Evolutionary conservation across 2,113 vertebrate species (phyloP), one percentile per base, ranked within the genome.

Genomic region (Spea bombifrons): DNA sequence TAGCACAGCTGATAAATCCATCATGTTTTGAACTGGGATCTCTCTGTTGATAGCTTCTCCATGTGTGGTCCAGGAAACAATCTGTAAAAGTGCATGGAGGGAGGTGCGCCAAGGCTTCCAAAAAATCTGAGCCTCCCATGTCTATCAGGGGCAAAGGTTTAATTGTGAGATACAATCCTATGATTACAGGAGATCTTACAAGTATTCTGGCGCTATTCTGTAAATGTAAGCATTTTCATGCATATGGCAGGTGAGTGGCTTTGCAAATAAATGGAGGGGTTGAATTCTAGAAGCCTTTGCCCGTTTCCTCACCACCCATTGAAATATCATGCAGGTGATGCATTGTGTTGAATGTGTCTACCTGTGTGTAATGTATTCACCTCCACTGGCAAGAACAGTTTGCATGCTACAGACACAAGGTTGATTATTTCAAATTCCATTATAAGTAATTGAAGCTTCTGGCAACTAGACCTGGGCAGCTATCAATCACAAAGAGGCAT

Each of bases 1-100:
- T 78, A 78, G 48, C 77, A 59, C 77, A 73, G 70, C 69, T 80
- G 77, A 80, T 80, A 80, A 73, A 80, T 71, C 70, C 77, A 73
- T 80, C 63, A 66, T 73, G 66, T 73, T 80, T 49, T 67, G 77
- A 73, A 44, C 52, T 66, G 43, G 77, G 70, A 79, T 66, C 50
- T 73, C 46, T 61, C 55, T 64, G 75, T 69, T 77, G 70, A 73
- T 73, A 57, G 70, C 63, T 80, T 80, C 77, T 55, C 77, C 77
- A 80, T 73, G 77, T 80, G 77, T 80, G 77, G 77, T 73, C 77
- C 52, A 80, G 70, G 70, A 73, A 67, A 67, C 63, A 8, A 64
- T 57, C 69, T 78, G 76, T 64, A 72, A 64, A 63, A 48, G 15
- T 45, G 52, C 30, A 73, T 53, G 5, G 49, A 78, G 53, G 63